Conservation (phyloP, 2,888 invertebrate species). For the Copidosoma aretas region DNA sequence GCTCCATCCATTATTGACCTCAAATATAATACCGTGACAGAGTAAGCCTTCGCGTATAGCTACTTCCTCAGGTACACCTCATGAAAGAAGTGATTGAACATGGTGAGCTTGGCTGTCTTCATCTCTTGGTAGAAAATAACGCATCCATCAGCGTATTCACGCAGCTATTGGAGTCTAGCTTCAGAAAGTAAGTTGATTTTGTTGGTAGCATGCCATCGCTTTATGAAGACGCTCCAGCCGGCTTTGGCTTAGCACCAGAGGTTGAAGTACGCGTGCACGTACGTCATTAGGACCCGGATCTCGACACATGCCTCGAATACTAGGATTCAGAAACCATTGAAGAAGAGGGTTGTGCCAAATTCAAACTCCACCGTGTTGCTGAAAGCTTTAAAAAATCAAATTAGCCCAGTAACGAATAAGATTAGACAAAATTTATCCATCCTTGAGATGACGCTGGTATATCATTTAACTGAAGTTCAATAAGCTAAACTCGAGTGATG, state of each 20-base stretch:
- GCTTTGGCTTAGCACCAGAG: constrained; percentile 92
- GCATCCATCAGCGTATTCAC: constrained; percentile 85
- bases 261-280: constrained; percentile 96
- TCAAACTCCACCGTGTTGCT: constrained; percentile 94
- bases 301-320: constrained; percentile 93
- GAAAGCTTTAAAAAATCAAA: constrained; percentile 84
- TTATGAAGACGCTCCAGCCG: constrained; percentile 92
- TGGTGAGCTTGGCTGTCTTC: constrained; percentile 84
- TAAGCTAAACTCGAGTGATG: not conserved
- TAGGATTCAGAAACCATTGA: constrained; percentile 93
- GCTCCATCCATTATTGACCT: constrained; percentile 64
- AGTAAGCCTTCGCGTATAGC: constrained; percentile 93
- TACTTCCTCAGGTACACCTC: constrained; percentile 93
- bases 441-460: too few species aligned
- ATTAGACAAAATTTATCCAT: too few species aligned
- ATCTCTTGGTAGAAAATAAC: constrained; percentile 97
- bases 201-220: constrained; percentile 86
- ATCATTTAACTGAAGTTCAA: not conserved
- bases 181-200: constrained; percentile 90
- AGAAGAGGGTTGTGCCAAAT: constrained; percentile 90
- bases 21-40: constrained; percentile 85
- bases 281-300: constrained; percentile 94
- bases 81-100: constrained; percentile 91
- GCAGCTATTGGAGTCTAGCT: constrained; percentile 80
- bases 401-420: too few species aligned